Base-by-base conservation (phyloP, 2,797 vertebrate species). In the Enteromius treurensis region DNA sequence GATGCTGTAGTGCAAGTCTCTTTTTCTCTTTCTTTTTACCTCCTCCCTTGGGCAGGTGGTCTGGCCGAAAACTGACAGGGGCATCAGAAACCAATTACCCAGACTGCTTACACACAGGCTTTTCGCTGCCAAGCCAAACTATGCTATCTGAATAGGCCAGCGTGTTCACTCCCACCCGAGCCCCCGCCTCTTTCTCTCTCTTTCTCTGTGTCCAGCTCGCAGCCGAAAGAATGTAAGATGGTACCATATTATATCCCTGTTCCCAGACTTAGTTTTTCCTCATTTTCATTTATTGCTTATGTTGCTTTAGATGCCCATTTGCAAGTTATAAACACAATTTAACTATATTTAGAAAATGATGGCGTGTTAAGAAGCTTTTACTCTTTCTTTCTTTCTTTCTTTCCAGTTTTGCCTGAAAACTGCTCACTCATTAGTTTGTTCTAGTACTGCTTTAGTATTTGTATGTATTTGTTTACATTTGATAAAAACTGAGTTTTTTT, bases 41-140 rank as follows among this genome's bases (percentile, higher is more conserved):
- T 29, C 51, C 69, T 83, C 86, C 80, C 87, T 84, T 37, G 84
- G 90, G 90, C 93, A 95, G 92, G 94, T 94, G 94, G 95, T 94
- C 93, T 96, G 95, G 94, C 94, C 93, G 86, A 76, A 87, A 87
- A 88, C 88, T 92, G 93, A 91, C 85, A 6, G 81, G 90, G 88
- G 92, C 95, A 95, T 94, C 94, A 96, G 95, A 95, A 96, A 94
- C 92, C 93, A 95, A 96, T 96, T 95, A 94, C 90, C 85, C 83
- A 77, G 83, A 92, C 89, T 92, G 91, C 90, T 94, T 93, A 91
- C 88, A 92, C 90, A 90, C 75, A 55, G 86, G 65, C 87, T 91
- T 92, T 90, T 89, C 77, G 32, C 83, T 90, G 96, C 94, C 94
- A 95, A 96, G 90, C 91, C 90, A 93, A 95, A 95, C 93, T 94